Evolutionary conservation across 2,113 vertebrate species (phyloP), one percentile per base, ranked within the genome.

Genomic region (Hypocryptadius cinnamomeus): DNA sequence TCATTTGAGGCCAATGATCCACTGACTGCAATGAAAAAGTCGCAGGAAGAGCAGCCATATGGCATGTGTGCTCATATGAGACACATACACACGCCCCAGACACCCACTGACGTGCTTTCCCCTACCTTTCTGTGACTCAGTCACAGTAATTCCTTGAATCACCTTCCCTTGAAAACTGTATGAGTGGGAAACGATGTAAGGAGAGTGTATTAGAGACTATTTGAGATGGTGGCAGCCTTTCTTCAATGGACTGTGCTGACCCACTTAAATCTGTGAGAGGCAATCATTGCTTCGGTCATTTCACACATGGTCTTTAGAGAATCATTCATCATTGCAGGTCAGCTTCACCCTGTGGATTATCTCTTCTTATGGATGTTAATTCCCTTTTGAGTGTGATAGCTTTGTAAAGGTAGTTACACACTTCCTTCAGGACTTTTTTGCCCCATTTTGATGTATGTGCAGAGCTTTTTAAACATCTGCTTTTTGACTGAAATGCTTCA

Each of bases 351-450:
- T 27, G 48, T 74, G 76, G 65, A 60, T 90, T 59, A 37, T 40
- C 50, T 81, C 61, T 68, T 86, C 51, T 45, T 76, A 35, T 4
- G 14, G 70, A 35, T 54, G 53, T 24, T 76, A 86, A 87, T 89
- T 92, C 91, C 45, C 57, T 79, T 85, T 50, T 15, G 63, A 85
- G 48, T 15, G 19, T 19, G 19, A n/a, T 27, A 54, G 66, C 80
- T 89, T 84, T 89, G 45, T 74, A 65, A 59, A 87, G 39, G 70
- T 72, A 72, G 73, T 35, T 69, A 40, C 16, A 11, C 28, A 6
- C 50, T 65, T 96, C n/a, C 73, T 94, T 53, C 89, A 94, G 89
- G 73, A 87, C 39, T 69, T 85, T 87, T 44, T 69, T 66, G 65
- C 20, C 40, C 24, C 12, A 31, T 65, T 93, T 91, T 76, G 81